Evolutionary conservation across 2,797 vertebrate species (phyloP), one percentile per base, ranked within the genome.

Genomic region (Xenops minutus): DNA sequence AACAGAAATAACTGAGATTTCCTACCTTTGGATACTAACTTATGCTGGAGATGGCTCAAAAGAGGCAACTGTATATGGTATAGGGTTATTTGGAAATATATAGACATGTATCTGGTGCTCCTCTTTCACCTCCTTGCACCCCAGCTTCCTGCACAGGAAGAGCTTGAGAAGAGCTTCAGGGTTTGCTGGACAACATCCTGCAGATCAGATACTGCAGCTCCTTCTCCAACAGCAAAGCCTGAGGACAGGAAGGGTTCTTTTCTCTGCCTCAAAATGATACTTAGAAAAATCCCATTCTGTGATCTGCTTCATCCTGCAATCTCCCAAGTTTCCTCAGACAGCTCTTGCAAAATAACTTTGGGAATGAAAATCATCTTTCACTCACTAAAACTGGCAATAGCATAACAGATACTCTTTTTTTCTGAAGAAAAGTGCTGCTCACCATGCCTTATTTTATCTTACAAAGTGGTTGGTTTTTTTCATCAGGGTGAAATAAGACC

Each of bases 21-120:
- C 11, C 4, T 7, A 0, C 36, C 52, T 55, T n/a, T 51, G 48
- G 8, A n/a, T 7, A 62, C 30, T 1, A 58, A 17, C 3, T 37
- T 39, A 43, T 51, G 48, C 32, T 9, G 2, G 14, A 34, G 8
- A 48, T 23, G 9, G 26, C 52, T 58, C 29, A 52, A 62, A 74
- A 44, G 52, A 62, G 9, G 27, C 4, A 23, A 46, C 52, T 43
- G 52, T 32, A 24, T 30, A 41, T 2, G 1, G 18, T 4, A 3
- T 14, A 7, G 2, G 14, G 27, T 49, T 67, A 55, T 32, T 32
- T 78, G 16, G 34, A 61, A 87, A 69, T 41, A n/a, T 1, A 30
- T 0, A 51, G 4, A 4, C 12, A 56, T 63, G 14, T 12, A 55
- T 26, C 9, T 79, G 2, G 0, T 51, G 30, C 6, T 63, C 7